Base-by-base conservation (phyloP, 2,797 vertebrate species). In the Eulemur coronatus region DNA sequence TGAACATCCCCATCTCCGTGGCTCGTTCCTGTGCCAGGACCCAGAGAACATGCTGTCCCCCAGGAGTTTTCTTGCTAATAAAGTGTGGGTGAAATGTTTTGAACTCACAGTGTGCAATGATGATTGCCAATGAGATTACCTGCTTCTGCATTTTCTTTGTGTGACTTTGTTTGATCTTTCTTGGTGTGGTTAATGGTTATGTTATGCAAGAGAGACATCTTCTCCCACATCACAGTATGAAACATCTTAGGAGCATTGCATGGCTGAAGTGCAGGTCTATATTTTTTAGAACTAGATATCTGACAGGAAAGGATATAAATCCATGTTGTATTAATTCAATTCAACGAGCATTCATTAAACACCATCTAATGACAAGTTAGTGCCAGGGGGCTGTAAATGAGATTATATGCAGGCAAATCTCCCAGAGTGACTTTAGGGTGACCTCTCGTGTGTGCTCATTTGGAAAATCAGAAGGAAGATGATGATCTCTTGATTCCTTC, bases 91-190 rank as follows among this genome's bases (percentile, higher is more conserved):
- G 38, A 50, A 22, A 20, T 26, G 15, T 28, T 88, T 4, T 26
- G 55, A 38, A 24, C 24, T 41, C 76, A 0, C 7, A 24, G 26
- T 33, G 48, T 14, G 8, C 48, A 72, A 26, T 35, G n/a, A 33
- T 38, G 72, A 65, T 57, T 41, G 84, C 52, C 52, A n/a, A 80
- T 12, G 73, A 81, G 52, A 41, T 48, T 10, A 33, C 9, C 52
- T 76, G n/a, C 1, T 4, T 13, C 6, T 52, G 61, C 0, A 0
- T 33, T 57, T 33, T 55, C 35, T 48, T 33, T 35, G 3, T 8
- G 35, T 35, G 35, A 59, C 24, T 70, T 33, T 26, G n/a, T 67
- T 61, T 52, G 69, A 46, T 86, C 41, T n/a, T 28, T 73, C 73
- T 85, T 5, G 13, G 13, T 80, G 63, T n/a, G 57, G 52, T 80